Evolutionary conservation across 1,140 invertebrate genomes (phyloP).

Genomic region (Leucophenga varia): DNA sequence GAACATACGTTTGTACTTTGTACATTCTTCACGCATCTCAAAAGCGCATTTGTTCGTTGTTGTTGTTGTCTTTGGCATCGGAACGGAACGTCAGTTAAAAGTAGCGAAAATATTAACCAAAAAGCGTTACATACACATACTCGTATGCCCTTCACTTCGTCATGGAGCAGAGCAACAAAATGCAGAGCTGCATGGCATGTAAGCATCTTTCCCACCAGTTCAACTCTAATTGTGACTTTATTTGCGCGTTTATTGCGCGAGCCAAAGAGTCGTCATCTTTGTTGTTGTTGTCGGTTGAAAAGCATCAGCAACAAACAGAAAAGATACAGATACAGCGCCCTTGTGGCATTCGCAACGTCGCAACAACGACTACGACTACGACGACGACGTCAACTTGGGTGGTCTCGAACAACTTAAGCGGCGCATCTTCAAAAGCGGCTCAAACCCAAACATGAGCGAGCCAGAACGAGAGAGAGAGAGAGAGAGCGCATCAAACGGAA

Average conservation of each 20-base stretch:
- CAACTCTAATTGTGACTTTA: slow-evolving; percentile 55
- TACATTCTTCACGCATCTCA: slow-evolving; percentile 50
- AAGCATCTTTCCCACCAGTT: slow-evolving; percentile 45
- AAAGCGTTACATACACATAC: slow-evolving; percentile 30
- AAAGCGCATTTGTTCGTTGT: too few species aligned
- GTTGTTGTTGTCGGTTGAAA: not conserved
- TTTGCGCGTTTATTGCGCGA: slow-evolving; percentile 49
- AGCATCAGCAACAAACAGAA: slow-evolving; percentile 12
- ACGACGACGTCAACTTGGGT: slow-evolving; percentile 44
- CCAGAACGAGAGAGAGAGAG: too few species aligned
- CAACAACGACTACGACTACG: slow-evolving; percentile 2
- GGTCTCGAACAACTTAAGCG: slow-evolving; percentile 54
- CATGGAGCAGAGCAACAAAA: not conserved
- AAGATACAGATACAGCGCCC: slow-evolving; percentile 11
- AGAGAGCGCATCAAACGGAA: too few species aligned
- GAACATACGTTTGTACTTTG: slow-evolving; percentile 47
- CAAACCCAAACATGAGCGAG: slow-evolving; percentile 43
- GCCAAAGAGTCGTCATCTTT: slow-evolving; percentile 16
- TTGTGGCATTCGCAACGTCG: slow-evolving; percentile 13
- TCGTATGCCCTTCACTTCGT: slow-evolving; percentile 2
- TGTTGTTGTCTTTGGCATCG: slow-evolving; percentile 1
- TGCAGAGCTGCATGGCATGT: too few species aligned
- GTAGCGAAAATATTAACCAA: slow-evolving; percentile 43
- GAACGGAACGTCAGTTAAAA: too few species aligned
- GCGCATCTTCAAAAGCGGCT: slow-evolving; percentile 53